phyloP scores from a whole-genome alignment of 2,113 vertebrate species.

The Daubentonia madagascariensis region DNA sequence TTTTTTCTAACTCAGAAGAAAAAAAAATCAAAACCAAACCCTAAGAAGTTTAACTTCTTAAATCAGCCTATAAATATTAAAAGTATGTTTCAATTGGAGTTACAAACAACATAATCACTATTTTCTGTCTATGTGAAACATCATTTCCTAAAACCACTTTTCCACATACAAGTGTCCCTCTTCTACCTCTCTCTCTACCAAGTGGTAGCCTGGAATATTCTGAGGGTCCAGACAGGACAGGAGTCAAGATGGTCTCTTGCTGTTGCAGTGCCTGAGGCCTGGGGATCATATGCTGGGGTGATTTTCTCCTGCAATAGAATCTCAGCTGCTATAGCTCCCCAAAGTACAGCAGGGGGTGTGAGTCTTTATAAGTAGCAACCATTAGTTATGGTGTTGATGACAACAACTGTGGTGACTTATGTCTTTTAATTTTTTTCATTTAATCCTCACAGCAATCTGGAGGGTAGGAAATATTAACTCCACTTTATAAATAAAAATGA shows the following conservation, averaged over 20 bases:
- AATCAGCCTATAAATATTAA: neutral
- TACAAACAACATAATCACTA: neutral
- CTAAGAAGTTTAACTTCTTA: neutral
- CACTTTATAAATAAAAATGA: constrained; percentile 17
- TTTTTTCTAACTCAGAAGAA: neutral
- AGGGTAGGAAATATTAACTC: neutral
- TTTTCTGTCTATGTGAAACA: constrained; percentile 8
- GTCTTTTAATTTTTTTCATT: neutral
- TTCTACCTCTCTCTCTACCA: neutral
- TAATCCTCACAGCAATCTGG: neutral
- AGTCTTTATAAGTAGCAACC: neutral
- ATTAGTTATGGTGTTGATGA: neutral
- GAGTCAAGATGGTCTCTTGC: neutral
- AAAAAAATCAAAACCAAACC: neutral
- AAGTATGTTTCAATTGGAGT: neutral
- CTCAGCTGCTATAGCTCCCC: neutral
- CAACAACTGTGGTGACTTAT: neutral
- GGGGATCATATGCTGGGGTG: neutral
- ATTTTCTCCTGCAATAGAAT: neutral
- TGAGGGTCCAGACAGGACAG: neutral
- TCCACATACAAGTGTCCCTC: neutral
- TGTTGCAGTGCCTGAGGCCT: neutral
- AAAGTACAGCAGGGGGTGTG: neutral
- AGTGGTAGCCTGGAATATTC: neutral
- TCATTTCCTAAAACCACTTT: neutral